These are phyloP conservation scores for Syncerus caffer DNA, from an alignment of 2,797 vertebrate species.

Conservation along the genomic window DNA sequence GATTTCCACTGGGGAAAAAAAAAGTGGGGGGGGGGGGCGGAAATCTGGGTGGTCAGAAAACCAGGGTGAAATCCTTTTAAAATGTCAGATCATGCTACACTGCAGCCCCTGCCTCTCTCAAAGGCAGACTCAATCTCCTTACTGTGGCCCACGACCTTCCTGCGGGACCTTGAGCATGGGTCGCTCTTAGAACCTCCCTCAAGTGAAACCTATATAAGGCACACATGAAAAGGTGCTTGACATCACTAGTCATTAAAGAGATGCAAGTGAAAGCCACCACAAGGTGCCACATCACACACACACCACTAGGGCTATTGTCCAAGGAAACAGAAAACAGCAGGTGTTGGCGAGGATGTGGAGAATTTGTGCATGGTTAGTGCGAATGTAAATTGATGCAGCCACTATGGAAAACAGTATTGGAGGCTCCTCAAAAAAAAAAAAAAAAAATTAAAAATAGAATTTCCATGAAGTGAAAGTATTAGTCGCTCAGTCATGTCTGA, in stretches of 20 bases:
- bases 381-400: background rate
- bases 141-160: background rate
- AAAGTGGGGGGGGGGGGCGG: background rate
- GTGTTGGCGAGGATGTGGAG: rapidly evolving
- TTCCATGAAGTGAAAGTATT: background rate
- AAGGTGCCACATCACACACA: background rate
- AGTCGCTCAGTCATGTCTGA: rapidly evolving
- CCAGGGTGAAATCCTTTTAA: slow-evolving; percentile 1
- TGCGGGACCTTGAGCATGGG: background rate
- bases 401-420: background rate
- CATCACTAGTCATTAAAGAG: background rate
- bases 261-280: background rate
- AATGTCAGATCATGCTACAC: background rate
- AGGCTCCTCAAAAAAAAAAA: background rate
- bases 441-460: background rate
- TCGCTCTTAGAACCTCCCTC: background rate
- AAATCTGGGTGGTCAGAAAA: slow-evolving; percentile 17
- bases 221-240: background rate
- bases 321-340: background rate
- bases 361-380: background rate
- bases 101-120: background rate
- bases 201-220: background rate
- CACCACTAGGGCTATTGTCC: background rate
- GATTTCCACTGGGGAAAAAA: background rate
- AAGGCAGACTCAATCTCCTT: background rate